Evolutionary conservation across 35 echinoderm and acorn worm species (phyloP).

Genomic region (Apostichopus californicus): DNA sequence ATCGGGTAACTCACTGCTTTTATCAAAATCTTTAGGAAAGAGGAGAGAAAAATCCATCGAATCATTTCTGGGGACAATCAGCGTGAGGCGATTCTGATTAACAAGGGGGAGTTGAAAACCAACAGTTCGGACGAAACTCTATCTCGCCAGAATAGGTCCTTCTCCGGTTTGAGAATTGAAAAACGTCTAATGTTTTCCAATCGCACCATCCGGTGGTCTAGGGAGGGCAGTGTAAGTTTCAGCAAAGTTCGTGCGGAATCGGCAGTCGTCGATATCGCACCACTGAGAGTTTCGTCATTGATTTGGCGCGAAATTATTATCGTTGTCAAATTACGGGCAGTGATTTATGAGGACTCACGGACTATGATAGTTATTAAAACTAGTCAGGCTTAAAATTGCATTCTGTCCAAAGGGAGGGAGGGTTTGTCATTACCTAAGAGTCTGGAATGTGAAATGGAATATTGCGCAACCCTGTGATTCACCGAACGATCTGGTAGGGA

Average conservation of each 20-base stretch:
- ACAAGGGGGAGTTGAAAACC: neutral
- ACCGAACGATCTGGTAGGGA: neutral
- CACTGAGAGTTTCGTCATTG: neutral
- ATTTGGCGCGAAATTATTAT: neutral
- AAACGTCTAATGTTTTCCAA: neutral
- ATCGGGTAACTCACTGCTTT: constrained; percentile 26
- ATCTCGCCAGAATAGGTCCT: neutral
- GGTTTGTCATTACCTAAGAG: neutral
- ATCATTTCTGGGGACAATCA: constrained; percentile 36
- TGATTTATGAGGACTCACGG: constrained; percentile 42
- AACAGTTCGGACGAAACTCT: neutral
- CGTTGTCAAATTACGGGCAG: neutral
- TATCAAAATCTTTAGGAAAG: constrained; percentile 9
- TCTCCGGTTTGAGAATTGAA: neutral
- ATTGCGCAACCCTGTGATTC: neutral
- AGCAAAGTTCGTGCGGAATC: neutral
- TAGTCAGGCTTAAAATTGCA: constrained; percentile 27
- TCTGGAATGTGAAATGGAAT: neutral
- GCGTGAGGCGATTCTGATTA: neutral
- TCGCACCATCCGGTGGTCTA: neutral
- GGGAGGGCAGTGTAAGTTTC: constrained; percentile 5
- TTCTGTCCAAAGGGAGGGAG: constrained; percentile 6
- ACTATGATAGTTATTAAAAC: constrained; percentile 37
- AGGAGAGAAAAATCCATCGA: constrained; percentile 47
- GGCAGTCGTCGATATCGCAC: neutral